Conservation (phyloP, 2,888 invertebrate species). For the Poecilobothrus nobilitatus region DNA sequence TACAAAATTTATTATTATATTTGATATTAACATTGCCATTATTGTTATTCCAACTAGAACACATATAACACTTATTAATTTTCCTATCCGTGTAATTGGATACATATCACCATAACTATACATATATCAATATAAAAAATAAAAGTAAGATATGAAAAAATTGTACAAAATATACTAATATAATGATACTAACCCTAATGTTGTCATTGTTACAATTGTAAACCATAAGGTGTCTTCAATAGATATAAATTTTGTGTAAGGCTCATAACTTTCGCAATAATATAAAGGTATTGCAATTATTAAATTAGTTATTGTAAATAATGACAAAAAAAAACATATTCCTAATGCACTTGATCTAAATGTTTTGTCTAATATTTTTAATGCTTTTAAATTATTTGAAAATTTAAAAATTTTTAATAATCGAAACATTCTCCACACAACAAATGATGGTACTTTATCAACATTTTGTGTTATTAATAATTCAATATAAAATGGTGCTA, state of each 20-base stretch:
- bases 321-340: constrained; percentile 98
- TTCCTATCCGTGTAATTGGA: constrained; percentile 95
- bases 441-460: constrained; percentile 97
- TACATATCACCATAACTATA: constrained; percentile 92
- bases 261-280: constrained; percentile 98
- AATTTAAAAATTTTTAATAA: constrained; percentile 99
- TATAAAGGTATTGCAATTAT: constrained; percentile 99
- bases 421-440: constrained; percentile 95
- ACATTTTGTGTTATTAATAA: constrained; percentile 96
- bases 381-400: constrained; percentile 97
- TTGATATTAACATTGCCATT: constrained; percentile 98
- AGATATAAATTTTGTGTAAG: constrained; percentile 94
- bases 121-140: no score
- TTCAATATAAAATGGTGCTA: constrained; percentile 97
- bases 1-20: constrained; percentile 99
- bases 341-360: constrained; percentile 98
- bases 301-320: constrained; percentile 99
- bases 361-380: constrained; percentile 97
- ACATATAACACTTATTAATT: constrained; percentile 98
- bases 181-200: constrained; percentile 76
- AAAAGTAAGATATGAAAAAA: no score
- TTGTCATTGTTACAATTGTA: constrained; percentile 99
- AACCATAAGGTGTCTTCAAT: constrained; percentile 99
- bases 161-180: neutral
- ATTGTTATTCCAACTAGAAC: constrained; percentile 98